Evolutionary conservation across 2,113 vertebrate species (phyloP).

Genomic region (Agapornis roseicollis): DNA sequence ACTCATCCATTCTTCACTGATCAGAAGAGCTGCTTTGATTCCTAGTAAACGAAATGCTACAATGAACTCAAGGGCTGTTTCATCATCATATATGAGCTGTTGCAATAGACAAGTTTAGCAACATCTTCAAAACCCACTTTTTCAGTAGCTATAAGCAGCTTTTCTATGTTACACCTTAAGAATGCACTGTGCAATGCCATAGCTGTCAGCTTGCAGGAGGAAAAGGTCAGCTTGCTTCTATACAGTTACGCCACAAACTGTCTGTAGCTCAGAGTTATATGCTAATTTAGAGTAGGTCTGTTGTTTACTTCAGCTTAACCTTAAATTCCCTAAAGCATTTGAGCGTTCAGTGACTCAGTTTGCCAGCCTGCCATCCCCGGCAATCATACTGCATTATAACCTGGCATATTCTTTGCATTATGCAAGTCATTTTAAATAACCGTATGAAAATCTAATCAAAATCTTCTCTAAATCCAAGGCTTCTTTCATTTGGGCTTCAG

Average conservation of each 20-base stretch:
- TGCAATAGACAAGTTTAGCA: not conserved
- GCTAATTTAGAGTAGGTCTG: not conserved
- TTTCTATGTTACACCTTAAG: not conserved
- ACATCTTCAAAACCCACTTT: not conserved
- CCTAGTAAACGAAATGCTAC: not conserved
- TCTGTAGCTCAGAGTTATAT: not conserved
- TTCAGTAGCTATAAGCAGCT: not conserved
- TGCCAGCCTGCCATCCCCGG: not conserved
- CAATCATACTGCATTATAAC: not conserved
- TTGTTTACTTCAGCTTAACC: not conserved
- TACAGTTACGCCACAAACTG: not conserved
- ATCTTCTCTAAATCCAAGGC: constrained; percentile 19
- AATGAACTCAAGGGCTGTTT: not conserved
- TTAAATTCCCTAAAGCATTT: not conserved
- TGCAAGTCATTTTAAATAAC: constrained; percentile 7
- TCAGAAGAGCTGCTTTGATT: not conserved
- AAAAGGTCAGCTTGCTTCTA: not conserved
- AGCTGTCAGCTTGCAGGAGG: not conserved
- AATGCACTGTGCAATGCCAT: not conserved
- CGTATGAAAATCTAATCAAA: constrained; percentile 22
- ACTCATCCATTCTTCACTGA: not conserved
- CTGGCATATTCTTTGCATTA: not conserved
- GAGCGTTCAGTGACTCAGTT: not conserved
- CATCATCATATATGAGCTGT: not conserved
- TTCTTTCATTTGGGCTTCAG: constrained; percentile 21